phyloP scores from a whole-genome alignment of 2,888 invertebrate species.

The Drosophila maculinotata region DNA sequence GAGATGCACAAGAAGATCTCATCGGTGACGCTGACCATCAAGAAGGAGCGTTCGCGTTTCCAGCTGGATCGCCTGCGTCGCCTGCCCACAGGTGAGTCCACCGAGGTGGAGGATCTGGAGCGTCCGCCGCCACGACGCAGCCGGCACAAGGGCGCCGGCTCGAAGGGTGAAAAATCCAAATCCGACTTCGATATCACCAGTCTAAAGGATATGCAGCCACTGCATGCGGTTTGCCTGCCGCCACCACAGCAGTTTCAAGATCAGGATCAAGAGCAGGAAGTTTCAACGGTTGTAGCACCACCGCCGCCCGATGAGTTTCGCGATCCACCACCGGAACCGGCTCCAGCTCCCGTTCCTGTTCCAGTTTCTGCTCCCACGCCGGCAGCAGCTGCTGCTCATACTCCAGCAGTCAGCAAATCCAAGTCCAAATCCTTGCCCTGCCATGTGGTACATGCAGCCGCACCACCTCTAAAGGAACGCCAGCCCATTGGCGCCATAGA shows the following conservation, averaged over 20 bases:
- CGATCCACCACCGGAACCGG: conserved; percentile 85
- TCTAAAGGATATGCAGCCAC: conserved; percentile 87
- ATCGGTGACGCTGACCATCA: conserved; percentile 80
- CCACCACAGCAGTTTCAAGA: conserved; percentile 94
- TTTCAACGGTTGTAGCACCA: conserved; percentile 83
- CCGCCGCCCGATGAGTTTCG: conserved; percentile 91
- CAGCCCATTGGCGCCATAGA: conserved; percentile 86
- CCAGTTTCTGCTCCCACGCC: conserved; percentile 5
- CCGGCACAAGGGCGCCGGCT: conserved; percentile 55
- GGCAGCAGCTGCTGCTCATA: neutral
- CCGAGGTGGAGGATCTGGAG: conserved; percentile 81
- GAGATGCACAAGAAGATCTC: conserved; percentile 82
- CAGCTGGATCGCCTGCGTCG: conserved; percentile 71
- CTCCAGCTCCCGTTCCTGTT: conserved; percentile 22
- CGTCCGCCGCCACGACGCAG: conserved; percentile 68
- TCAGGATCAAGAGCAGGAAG: conserved; percentile 91
- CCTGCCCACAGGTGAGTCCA: conserved; percentile 76
- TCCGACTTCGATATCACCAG: conserved; percentile 87
- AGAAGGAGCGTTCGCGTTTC: conserved; percentile 78
- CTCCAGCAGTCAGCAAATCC: conserved; percentile 26
- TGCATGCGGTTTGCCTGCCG: conserved; percentile 89
- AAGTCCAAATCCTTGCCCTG: conserved; percentile 45
- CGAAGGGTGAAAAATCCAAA: conserved; percentile 86
- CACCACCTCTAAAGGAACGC: conserved; percentile 74
- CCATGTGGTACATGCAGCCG: conserved; percentile 40